Conservation (phyloP, 2,113 vertebrate species). For the Microcebus ravelobensis region DNA sequence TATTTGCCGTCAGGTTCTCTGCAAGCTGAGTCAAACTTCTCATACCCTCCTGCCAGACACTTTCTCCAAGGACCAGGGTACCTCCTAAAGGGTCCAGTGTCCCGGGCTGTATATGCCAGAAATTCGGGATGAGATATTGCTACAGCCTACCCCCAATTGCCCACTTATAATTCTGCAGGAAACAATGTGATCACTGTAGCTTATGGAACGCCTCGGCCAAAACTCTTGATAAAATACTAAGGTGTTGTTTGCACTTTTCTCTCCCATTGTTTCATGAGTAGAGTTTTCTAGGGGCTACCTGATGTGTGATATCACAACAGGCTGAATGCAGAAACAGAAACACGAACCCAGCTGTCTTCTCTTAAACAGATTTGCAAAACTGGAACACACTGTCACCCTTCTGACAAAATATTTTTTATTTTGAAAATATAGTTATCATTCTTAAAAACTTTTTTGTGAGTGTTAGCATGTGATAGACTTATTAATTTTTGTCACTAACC, state of each 20-base stretch:
- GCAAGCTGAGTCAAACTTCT: not conserved
- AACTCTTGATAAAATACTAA: not conserved
- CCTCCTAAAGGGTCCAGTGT: not conserved
- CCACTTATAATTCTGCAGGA: not conserved
- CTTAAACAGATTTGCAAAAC: not conserved
- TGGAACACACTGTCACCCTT: not conserved
- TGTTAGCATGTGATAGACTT: not conserved
- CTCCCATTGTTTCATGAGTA: not conserved
- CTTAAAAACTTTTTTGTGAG: not conserved
- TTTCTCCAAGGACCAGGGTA: not conserved
- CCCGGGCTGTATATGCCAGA: not conserved
- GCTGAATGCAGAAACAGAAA: not conserved
- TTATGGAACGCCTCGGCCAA: not conserved
- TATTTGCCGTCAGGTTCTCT: not conserved
- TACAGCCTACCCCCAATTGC: not conserved
- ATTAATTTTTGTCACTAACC: not conserved
- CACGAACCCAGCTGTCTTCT: not conserved
- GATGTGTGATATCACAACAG: not conserved
- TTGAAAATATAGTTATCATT: conserved; percentile 11
- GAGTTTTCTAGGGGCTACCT: not conserved
- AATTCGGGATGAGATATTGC: not conserved
- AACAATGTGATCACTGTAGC: not conserved
- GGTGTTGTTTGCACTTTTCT: not conserved
- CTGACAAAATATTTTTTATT: not conserved
- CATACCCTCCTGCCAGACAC: not conserved